Percentiles rank a stretch among this genome's conserved stretches.
Evolutionary conservation across 2,888 invertebrate genomes (phyloP).

Genomic region (Halictus quadricinctus): DNA sequence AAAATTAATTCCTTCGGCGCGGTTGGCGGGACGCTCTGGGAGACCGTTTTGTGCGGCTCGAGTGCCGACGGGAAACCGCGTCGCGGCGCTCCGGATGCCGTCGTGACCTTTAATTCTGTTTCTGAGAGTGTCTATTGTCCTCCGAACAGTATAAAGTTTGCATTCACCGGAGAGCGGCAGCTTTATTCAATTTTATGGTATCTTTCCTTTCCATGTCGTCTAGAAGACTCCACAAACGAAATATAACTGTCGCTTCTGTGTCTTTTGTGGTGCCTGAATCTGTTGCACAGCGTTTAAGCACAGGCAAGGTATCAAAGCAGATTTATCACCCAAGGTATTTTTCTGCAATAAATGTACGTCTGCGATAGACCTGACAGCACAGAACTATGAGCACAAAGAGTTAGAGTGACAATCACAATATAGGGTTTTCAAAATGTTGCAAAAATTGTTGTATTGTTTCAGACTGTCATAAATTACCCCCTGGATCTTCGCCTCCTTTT

Average conservation of each 20-base stretch:
- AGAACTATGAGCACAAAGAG: too few species aligned
- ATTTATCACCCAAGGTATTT: neutral
- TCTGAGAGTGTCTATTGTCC: constrained; percentile 14
- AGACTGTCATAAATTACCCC: too few species aligned
- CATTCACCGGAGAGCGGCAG: neutral
- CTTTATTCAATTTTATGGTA: constrained; percentile 8
- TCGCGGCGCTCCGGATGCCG: constrained; percentile 9
- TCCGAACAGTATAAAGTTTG: constrained; percentile 1
- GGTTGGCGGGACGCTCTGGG: neutral
- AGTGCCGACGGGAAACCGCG: constrained; percentile 31
- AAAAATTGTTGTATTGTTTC: too few species aligned
- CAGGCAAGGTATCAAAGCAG: neutral
- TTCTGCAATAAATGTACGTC: neutral
- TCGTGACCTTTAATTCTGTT: constrained; percentile 4
- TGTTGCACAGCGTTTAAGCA: neutral
- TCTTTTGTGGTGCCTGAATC: neutral
- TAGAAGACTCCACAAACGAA: neutral
- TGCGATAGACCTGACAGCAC: too few species aligned
- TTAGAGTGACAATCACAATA: too few species aligned
- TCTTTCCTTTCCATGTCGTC: constrained; percentile 1
- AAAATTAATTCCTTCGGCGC: constrained; percentile 39
- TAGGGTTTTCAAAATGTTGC: too few species aligned
- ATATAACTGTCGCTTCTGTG: neutral
- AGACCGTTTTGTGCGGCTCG: constrained; percentile 13
- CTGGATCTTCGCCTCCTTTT: too few species aligned